Evolutionary conservation across 2,113 vertebrate species (phyloP).

Genomic region (Microtus montanus): DNA sequence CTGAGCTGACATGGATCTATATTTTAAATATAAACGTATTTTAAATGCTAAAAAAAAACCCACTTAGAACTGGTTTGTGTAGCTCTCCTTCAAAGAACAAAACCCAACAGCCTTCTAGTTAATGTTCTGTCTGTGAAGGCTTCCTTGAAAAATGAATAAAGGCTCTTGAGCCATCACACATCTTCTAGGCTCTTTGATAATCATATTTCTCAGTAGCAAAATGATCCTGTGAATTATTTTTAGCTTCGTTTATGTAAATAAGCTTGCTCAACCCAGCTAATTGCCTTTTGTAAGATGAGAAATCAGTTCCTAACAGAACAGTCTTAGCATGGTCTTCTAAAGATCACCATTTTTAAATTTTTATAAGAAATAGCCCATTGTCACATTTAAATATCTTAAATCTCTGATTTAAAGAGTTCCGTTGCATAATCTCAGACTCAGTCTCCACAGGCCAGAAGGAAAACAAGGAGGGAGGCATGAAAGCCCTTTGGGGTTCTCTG

Average conservation of each 20-base stretch:
- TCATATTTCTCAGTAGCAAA: not conserved
- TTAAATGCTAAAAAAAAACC: not conserved
- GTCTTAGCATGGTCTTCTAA: not conserved
- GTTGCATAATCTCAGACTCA: not conserved
- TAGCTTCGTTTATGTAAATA: not conserved
- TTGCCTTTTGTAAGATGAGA: not conserved
- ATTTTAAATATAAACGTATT: not conserved
- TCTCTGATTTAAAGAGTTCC: not conserved
- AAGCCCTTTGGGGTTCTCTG: not conserved
- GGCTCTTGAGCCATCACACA: not conserved
- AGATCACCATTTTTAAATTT: not conserved
- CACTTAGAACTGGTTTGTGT: not conserved
- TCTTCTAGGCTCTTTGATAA: conserved; percentile 8
- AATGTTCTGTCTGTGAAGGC: not conserved
- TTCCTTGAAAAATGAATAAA: conserved; percentile 27
- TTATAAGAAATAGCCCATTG: not conserved
- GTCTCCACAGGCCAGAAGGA: not conserved
- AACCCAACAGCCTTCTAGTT: not conserved
- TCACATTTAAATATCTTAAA: not conserved
- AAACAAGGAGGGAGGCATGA: rapidly evolving
- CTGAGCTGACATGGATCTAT: not conserved
- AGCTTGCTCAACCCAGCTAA: not conserved
- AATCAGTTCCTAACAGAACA: not conserved
- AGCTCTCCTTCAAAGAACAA: not conserved
- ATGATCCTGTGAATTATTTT: not conserved